phyloP scores from a whole-genome alignment of 2,113 vertebrate species.

The Eptatretus burgeri region DNA sequence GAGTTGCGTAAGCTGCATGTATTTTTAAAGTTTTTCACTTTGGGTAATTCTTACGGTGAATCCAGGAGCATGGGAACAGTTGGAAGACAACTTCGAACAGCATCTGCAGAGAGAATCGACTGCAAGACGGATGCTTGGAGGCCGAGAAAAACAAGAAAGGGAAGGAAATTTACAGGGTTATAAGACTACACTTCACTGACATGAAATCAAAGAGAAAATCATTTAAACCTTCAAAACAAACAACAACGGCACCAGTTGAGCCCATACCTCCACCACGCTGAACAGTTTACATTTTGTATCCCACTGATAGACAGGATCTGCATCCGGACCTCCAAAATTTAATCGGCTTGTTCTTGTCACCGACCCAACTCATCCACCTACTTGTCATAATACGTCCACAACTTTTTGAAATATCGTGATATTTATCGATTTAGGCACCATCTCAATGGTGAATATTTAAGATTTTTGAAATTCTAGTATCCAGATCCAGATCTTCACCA shows the following conservation, averaged over 20 bases:
- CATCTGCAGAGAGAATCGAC: slow-evolving; percentile 70
- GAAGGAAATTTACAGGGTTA: slow-evolving; percentile 4
- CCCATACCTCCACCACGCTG: neutral
- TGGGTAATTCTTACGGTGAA: slow-evolving; percentile 42
- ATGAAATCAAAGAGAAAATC: neutral
- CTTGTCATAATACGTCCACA: too few species aligned
- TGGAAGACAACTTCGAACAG: slow-evolving; percentile 67
- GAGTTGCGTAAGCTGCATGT: too few species aligned
- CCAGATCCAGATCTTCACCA: too few species aligned
- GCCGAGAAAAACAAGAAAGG: neutral
- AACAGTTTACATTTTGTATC: too few species aligned
- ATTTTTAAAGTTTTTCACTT: neutral
- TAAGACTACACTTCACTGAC: neutral
- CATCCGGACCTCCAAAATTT: too few species aligned
- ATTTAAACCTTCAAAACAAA: neutral
- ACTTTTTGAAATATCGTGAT: too few species aligned
- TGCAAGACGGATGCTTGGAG: slow-evolving; percentile 54
- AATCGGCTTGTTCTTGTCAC: too few species aligned
- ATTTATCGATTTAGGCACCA: too few species aligned
- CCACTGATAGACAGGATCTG: too few species aligned
- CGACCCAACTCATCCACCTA: too few species aligned
- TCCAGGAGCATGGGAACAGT: slow-evolving; percentile 46
- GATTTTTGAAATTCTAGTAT: too few species aligned
- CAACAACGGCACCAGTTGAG: neutral
- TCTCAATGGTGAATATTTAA: too few species aligned